Evolutionary conservation across 2,888 invertebrate genomes (phyloP), one percentile per base, ranked within the genome.

Genomic region (Cheilosia vulpina): DNA sequence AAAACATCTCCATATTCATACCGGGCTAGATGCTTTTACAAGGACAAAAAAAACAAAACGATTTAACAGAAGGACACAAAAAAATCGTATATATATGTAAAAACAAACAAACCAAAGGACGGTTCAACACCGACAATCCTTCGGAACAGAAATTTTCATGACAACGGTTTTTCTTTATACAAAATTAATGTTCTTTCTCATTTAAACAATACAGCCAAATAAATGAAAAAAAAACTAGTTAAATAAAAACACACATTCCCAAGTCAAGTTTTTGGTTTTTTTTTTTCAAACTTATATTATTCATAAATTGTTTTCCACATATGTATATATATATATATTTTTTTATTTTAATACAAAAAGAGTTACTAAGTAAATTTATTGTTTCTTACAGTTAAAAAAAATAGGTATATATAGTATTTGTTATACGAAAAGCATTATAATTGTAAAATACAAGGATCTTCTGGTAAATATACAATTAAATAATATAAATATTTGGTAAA

Each of bases 221-320:
- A 71, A 71, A 71, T 45, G n/a, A 72, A 63, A 34, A 76, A 43
- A 81, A 66, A 81, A 72, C 69, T 62, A 77, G 21, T 47, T 80
- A 87, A 87, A 81, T 85, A 81, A 85, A 80, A 73, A 80, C 84
- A 80, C 75, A 80, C 84, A 84, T 84, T 84, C 79, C 52, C 84
- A 84, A 79, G 75, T 80, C 75, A 87, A 73, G 72, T 50, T n/a
- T 73, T 55, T 24, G 65, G 15, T 53, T 69, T 55, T 55, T 73
- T 69, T 73, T 45, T 60, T 85, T n/a, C 60, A 62, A 76, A 77
- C 58, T 68, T 85, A 63, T 85, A 68, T 58, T 63, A 53, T 81
- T 81, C 68, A 78, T 71, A 76, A 76, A 38, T 62, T 87, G 53
- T 62, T 72, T 62, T 52, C 24, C 24, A 21, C 21, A 52, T 52